Evolutionary conservation across 2,888 invertebrate genomes (phyloP).

Genomic region (Agelastica alni): DNA sequence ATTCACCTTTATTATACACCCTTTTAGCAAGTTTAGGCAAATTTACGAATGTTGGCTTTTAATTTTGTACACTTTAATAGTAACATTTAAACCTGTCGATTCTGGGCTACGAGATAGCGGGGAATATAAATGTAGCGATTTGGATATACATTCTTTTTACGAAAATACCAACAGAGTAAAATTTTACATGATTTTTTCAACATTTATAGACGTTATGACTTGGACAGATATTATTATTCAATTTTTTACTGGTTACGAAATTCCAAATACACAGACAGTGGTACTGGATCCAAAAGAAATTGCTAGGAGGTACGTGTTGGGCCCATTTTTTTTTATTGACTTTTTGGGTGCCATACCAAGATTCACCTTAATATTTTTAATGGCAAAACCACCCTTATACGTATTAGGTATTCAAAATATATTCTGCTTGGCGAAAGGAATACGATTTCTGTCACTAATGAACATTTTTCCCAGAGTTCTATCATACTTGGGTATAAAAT

Average conservation of each 20-base stretch:
- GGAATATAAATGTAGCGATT: background rate
- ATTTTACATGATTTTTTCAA: background rate
- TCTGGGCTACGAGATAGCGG: background rate
- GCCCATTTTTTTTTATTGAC: constrained; percentile 16
- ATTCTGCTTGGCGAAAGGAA: background rate
- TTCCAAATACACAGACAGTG: background rate
- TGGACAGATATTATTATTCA: constrained; percentile 10
- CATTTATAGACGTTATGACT: constrained; percentile 11
- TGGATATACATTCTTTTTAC: background rate
- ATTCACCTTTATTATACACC: constrained; percentile 24
- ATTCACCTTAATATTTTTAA: background rate
- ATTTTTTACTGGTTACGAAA: constrained; percentile 20
- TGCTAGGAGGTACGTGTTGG: constrained; percentile 9
- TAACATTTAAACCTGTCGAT: constrained; percentile 19
- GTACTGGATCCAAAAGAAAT: constrained; percentile 17
- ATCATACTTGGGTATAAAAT: background rate
- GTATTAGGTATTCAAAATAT: constrained; percentile 1
- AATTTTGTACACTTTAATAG: constrained; percentile 5
- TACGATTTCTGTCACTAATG: background rate
- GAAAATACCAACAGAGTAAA: background rate
- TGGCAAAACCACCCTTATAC: background rate
- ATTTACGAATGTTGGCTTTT: constrained; percentile 18
- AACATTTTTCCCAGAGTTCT: background rate
- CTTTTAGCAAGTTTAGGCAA: constrained; percentile 23
- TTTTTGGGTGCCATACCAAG: constrained; percentile 15